Evolutionary conservation across 2,113 vertebrate species (phyloP).

Genomic region (Hemibates koningsi): DNA sequence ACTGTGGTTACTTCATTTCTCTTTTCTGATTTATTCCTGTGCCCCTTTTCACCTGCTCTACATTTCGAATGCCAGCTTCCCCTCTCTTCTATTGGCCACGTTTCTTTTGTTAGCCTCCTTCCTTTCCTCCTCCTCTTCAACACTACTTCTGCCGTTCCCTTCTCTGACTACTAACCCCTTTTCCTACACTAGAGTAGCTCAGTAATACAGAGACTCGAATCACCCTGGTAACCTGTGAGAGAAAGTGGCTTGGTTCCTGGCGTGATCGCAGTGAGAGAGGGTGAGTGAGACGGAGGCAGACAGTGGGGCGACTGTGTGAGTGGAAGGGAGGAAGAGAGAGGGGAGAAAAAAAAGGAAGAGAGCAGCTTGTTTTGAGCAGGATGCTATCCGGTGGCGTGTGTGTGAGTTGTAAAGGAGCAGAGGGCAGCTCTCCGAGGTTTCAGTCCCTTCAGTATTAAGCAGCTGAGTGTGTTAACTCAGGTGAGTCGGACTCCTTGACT

Average conservation of each 20-base stretch:
- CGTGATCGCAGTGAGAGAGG: constrained; percentile 5
- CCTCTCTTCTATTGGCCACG: constrained; percentile 2
- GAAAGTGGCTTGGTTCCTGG: constrained; percentile 51
- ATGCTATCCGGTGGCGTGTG: constrained; percentile 45
- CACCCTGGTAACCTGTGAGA: constrained; percentile 64
- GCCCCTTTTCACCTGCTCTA: background rate
- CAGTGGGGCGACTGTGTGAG: constrained; percentile 22
- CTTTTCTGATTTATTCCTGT: background rate
- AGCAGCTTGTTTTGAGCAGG: constrained; percentile 38
- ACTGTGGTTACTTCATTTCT: background rate
- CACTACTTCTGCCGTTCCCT: constrained; percentile 13
- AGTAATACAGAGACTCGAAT: constrained; percentile 20
- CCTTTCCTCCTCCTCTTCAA: background rate
- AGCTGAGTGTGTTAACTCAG: constrained; percentile 35
- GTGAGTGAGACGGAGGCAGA: constrained; percentile 27
- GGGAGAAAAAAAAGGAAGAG: background rate
- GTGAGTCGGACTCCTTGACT: constrained; percentile 38
- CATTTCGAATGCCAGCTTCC: constrained; percentile 25
- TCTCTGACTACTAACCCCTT: background rate
- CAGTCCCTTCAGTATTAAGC: background rate
- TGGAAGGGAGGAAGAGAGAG: background rate
- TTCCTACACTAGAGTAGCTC: constrained; percentile 18
- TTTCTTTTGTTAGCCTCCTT: constrained; percentile 27
- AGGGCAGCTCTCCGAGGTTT: constrained; percentile 44
- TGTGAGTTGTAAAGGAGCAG: constrained; percentile 43